These are phyloP conservation scores for Chionis minor DNA, from an alignment of 2,113 vertebrate species.

Conservation along the genomic window DNA sequence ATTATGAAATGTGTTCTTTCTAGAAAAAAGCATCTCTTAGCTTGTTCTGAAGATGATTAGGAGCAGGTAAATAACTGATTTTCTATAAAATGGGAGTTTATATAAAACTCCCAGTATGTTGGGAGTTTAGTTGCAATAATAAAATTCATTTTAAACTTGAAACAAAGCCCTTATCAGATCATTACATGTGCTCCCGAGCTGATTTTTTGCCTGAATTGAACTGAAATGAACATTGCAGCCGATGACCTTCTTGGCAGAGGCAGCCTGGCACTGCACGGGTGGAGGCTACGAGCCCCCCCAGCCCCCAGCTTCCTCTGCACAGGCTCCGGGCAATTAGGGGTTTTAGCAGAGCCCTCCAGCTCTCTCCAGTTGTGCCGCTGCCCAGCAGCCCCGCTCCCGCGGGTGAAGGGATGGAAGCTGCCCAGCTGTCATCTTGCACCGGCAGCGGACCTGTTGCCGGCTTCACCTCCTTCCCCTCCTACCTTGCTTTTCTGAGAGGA, in stretches of 20 bases:
- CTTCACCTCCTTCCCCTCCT: neutral
- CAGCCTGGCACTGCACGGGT: neutral
- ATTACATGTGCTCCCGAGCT: neutral
- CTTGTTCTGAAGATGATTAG: neutral
- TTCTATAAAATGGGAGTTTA: neutral
- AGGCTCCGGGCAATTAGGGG: neutral
- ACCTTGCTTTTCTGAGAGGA: neutral
- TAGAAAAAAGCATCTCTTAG: neutral
- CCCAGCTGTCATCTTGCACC: neutral
- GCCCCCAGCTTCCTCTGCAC: neutral
- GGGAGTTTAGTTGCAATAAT: neutral
- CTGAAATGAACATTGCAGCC: neutral
- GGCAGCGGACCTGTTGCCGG: rapidly evolving
- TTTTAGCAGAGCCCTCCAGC: neutral
- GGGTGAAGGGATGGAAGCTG: neutral
- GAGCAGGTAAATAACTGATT: neutral
- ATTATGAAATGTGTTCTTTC: neutral
- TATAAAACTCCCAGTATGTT: neutral
- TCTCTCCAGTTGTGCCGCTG: neutral
- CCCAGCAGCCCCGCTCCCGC: neutral
- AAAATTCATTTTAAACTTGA: neutral
- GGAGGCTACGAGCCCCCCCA: rapidly evolving
- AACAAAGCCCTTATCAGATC: neutral
- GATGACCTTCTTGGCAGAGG: neutral
- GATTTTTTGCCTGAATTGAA: neutral